Conservation (phyloP, 2,113 vertebrate species). For the Pantherophis guttatus region DNA sequence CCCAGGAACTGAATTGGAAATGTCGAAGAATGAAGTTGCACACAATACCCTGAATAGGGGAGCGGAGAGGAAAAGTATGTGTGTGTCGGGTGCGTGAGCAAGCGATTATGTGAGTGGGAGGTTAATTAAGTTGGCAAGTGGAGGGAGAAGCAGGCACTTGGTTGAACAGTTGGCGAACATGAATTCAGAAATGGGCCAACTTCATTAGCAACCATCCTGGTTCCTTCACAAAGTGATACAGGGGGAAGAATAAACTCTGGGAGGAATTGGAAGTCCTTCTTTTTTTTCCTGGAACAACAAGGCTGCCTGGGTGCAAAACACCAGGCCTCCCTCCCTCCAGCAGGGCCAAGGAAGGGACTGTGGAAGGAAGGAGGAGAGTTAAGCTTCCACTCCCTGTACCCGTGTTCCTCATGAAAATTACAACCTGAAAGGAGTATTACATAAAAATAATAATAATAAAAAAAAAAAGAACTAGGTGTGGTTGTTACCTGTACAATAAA, state of each 20-base stretch:
- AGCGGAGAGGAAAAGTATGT: slow-evolving; percentile 27
- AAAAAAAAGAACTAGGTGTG: not conserved
- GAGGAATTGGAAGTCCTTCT: not conserved
- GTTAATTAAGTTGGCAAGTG: slow-evolving; percentile 48
- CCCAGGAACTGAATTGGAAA: not conserved
- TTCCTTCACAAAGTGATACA: not conserved
- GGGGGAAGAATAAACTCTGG: not conserved
- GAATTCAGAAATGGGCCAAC: slow-evolving; percentile 33
- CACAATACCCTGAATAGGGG: not conserved
- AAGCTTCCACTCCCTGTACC: not conserved
- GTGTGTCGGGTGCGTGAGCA: slow-evolving; percentile 41
- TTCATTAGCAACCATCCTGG: not conserved
- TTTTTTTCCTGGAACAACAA: too few species aligned
- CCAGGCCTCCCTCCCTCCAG: too few species aligned
- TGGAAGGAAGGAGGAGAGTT: not conserved
- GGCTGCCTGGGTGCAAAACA: not conserved
- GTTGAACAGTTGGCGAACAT: slow-evolving; percentile 45
- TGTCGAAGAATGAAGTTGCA: slow-evolving; percentile 18
- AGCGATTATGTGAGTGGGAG: slow-evolving; percentile 54
- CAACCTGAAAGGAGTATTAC: not conserved
- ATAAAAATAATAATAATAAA: not conserved
- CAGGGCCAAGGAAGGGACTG: not conserved
- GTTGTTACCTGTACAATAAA: not conserved
- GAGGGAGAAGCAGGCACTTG: slow-evolving; percentile 42
- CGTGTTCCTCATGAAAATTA: not conserved